Evolutionary conservation across 2,797 vertebrate genomes (phyloP).

Genomic region (Arremon aurantiirostris): DNA sequence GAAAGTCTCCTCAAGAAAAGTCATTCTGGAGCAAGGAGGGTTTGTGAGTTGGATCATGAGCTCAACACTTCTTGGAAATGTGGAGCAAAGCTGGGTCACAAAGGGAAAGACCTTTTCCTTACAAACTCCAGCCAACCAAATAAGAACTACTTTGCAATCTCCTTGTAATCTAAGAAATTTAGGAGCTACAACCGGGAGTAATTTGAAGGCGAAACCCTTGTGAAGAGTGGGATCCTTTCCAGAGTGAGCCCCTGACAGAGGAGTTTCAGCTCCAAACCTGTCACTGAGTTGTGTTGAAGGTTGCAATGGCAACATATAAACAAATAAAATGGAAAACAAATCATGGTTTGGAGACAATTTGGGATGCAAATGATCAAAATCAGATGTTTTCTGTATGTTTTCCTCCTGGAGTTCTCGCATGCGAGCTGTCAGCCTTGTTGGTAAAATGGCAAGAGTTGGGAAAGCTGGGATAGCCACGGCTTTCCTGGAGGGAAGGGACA

Average conservation of each 20-base stretch:
- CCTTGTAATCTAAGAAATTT: not conserved
- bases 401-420: not conserved
- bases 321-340: not conserved
- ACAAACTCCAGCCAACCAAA: not conserved
- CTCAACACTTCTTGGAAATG: not conserved
- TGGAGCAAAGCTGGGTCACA: not conserved
- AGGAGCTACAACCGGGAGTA: not conserved
- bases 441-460: not conserved
- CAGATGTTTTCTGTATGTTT: not conserved
- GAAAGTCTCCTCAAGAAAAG: not conserved
- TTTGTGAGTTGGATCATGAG: not conserved
- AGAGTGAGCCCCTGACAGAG: not conserved
- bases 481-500: not conserved
- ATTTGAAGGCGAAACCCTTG: not conserved
- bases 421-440: not conserved
- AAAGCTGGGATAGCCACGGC: accelerated
- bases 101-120: not conserved
- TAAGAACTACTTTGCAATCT: not conserved
- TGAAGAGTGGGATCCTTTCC: not conserved
- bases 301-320: not conserved
- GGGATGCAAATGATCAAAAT: not conserved
- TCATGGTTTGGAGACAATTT: not conserved
- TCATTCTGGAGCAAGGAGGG: not conserved
- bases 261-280: not conserved
- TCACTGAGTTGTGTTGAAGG: not conserved